Base-by-base conservation (phyloP, 37 sponge, comb jelly and placozoan genomes). In the Lycopodina hypogea region DNA sequence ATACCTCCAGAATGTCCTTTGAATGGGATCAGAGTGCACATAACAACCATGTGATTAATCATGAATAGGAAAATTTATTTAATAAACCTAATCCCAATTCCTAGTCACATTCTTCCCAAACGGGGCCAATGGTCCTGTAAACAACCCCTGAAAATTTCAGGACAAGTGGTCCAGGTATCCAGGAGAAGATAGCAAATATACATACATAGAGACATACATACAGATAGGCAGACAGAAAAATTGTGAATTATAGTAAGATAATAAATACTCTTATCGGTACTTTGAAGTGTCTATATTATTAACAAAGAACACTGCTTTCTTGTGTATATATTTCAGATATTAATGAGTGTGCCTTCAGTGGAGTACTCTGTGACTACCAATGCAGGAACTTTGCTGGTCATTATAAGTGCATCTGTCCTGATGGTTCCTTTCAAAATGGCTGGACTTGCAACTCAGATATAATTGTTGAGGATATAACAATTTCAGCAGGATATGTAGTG, bases 311-410 rank as follows among this genome's bases (percentile, higher is more conserved):
- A 11, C 7, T 67, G 37, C 3, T 35, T 67, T 37, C 3, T 35
- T 30, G 6, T 24, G 29, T 24, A 30, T 24, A 24, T 30, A 37
- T 33, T 68, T 38, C 71, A 91, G 92, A 93, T 72, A 70, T 88
- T 19, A 78, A 93, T 80, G 93, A 93, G 78, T 93, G 93, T 84
- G 89, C 72, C 2, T 9, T 68, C 8, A 39, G 9, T 38, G 61
- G 51, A 3, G 74, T 50, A 35, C 42, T 59, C 12, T 85, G 86
- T 36, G 42, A 69, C 1, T 72, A 85, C n/a, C 72, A 63, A 33
- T 85, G 86, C 72, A 36, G 33, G 23, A 78, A 85, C 67, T 70
- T 21, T 24, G 42, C 63, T 12, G 78, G 84, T 1, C 70, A 77
- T 60, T 77, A 55, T 68, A 14, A 75, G 45, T 83, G 83, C 56